Base-by-base conservation (phyloP, 2,888 invertebrate genomes). In the Tinea pellionella region DNA sequence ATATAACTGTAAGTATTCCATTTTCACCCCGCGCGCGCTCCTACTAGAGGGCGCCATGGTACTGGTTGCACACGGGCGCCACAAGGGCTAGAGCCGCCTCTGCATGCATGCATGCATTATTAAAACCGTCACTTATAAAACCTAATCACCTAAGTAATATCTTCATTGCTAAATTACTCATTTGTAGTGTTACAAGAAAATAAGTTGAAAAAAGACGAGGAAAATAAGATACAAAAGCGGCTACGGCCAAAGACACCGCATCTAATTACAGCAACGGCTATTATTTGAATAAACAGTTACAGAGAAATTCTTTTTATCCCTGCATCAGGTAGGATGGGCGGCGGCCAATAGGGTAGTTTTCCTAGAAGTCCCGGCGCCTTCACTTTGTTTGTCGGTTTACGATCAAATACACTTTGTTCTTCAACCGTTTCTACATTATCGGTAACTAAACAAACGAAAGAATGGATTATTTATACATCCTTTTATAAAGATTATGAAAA, bases 191-290 rank as follows among this genome's bases (percentile, higher is more conserved):
- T 3, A 24, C 6, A 24, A 24, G 24, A 3, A 24, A 24, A 3
- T 2, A 24, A 24, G 6, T 24, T 3, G 24, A 24, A 6, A 24
- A 24, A 24, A 24, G 24, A n/a, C n/a, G n/a, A n/a, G n/a, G n/a
- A n/a, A 2, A 24, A 24, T 6, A 24, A 2, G 24, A 24, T 24
- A 24, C 24, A 24, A 53, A 53, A 24, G 24, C 16, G 8, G 9
- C 57, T 2, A n/a, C 72, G 70, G 75, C 77, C 77, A 81, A 80
- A 80, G 74, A 72, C 68, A 74, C 75, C 77, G 76, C 75, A 67
- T 72, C 75, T 80, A 77, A 79, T 80, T 78, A 77, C 75, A 53
- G 53, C 30, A 24, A 32, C 32, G 32, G 15, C 57, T 30, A 57
- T 57, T 57, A 32, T 57, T 32, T 32, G 24, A 53, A 57, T 57